phyloP scores from a whole-genome alignment of 2,113 vertebrate species.

The Bubo blakistoni region DNA sequence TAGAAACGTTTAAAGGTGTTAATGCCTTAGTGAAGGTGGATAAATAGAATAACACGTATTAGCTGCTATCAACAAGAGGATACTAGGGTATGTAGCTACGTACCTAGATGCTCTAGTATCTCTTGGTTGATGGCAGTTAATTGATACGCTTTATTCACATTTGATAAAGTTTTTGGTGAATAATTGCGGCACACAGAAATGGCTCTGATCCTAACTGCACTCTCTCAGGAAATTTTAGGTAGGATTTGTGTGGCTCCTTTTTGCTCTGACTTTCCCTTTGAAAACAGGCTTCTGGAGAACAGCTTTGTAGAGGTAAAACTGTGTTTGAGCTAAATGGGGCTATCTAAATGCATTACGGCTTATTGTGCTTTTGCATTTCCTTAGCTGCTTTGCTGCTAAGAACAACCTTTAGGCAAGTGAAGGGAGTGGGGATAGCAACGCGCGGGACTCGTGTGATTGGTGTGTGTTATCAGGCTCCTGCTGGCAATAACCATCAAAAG shows the following conservation, averaged over 20 bases:
- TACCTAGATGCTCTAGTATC: no score
- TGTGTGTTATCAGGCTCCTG: not conserved
- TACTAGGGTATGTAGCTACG: not conserved
- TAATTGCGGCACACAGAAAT: not conserved
- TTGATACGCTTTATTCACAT: not conserved
- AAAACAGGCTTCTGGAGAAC: not conserved
- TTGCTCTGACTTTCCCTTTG: not conserved
- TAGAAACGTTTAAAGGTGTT: not conserved
- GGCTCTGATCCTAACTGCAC: not conserved
- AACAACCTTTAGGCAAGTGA: conserved; percentile 1
- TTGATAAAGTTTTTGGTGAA: not conserved
- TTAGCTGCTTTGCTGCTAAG: not conserved
- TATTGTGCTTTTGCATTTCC: not conserved
- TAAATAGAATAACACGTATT: not conserved
- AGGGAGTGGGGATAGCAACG: not conserved
- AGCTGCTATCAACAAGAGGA: not conserved
- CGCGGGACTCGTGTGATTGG: not conserved
- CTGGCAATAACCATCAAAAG: conserved; percentile 20
- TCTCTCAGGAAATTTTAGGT: accelerated
- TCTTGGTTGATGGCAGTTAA: not conserved
- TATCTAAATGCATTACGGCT: not conserved
- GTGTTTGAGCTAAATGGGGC: not conserved
- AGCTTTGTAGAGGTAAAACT: not conserved
- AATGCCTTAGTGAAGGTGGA: not conserved
- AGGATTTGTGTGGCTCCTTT: not conserved